Percentiles rank a stretch among this genome's conserved stretches.
These are phyloP conservation scores for Melikaiella ostensackeni DNA, from an alignment of 2,888 invertebrate species.

Conservation along the genomic window DNA sequence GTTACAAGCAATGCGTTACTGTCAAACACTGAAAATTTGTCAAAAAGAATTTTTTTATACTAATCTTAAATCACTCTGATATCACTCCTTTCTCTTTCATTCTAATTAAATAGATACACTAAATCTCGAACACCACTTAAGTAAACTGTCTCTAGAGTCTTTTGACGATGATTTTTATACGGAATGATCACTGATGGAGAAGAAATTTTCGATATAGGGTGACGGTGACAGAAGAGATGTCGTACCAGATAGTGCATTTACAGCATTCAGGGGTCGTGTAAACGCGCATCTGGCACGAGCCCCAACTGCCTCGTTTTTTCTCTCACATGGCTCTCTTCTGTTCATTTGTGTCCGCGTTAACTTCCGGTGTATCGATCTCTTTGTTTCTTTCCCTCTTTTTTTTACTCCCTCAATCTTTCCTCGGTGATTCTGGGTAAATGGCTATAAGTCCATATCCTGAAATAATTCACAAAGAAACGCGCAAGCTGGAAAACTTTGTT, in stretches of 20 bases:
- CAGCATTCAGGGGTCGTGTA: constrained; percentile 89
- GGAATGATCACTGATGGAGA: constrained; percentile 27
- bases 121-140: background rate
- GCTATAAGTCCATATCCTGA: background rate
- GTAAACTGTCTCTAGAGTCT: constrained; percentile 5
- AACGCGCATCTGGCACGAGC: constrained; percentile 99
- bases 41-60: background rate
- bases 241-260: constrained; percentile 99
- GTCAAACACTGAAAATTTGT: no score
- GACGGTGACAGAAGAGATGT: constrained; percentile 83
- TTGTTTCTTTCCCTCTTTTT: constrained; percentile 41
- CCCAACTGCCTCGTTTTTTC: constrained; percentile 80
- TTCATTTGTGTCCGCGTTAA: constrained; percentile 47
- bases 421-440: constrained; percentile 37
- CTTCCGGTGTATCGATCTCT: constrained; percentile 41
- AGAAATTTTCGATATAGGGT: constrained; percentile 49
- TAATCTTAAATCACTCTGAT: background rate
- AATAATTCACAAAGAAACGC: background rate
- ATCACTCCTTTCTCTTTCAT: background rate
- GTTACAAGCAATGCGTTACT: background rate
- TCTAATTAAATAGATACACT: background rate
- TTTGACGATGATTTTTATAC: constrained; percentile 8
- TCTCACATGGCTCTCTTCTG: constrained; percentile 62
- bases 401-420: constrained; percentile 40
- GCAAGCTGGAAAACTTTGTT: background rate